phyloP scores from a whole-genome alignment of 2,888 invertebrate genomes.

The Ennomos quercinarius region DNA sequence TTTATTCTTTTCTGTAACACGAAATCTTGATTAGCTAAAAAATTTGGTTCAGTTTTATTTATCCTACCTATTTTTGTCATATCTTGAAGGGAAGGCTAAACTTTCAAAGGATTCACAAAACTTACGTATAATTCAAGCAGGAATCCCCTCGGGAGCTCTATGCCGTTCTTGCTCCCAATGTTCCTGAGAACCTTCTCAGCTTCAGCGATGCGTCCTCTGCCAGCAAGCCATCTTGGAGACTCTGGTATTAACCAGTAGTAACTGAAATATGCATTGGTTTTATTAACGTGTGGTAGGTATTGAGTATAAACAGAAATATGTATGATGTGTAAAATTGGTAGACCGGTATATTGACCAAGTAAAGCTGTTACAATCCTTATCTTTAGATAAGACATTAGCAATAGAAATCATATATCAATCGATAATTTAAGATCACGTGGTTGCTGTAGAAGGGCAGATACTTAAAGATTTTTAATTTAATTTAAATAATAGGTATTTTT shows the following conservation, averaged over 20 bases:
- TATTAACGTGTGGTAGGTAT: not conserved
- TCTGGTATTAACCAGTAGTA: constrained; percentile 89
- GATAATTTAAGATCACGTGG: no score
- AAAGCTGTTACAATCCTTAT: no score
- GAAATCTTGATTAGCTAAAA: not conserved
- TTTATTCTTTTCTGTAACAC: constrained; percentile 70
- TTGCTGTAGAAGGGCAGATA: not conserved
- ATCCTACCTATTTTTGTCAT: no score
- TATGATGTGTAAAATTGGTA: no score
- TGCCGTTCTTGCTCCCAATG: constrained; percentile 87
- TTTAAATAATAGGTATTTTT: no score
- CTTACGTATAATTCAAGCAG: constrained; percentile 86
- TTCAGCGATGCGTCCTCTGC: constrained; percentile 87
- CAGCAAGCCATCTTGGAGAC: constrained; percentile 89
- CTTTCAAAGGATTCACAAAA: constrained; percentile 3
- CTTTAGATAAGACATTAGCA: no score
- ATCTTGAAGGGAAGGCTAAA: not conserved
- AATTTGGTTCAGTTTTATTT: no score
- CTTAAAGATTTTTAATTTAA: no score
- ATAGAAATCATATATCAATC: no score
- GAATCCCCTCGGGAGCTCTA: constrained; percentile 83
- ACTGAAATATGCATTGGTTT: constrained; percentile 58
- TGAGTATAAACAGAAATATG: no score
- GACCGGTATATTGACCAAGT: no score
- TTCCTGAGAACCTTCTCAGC: constrained; percentile 87